Percentiles rank a stretch among this genome's conserved stretches.
These are phyloP conservation scores for Actinostola sp. DNA, from an alignment of 92 coral and sea anemone genomes.

Conservation along the genomic window DNA sequence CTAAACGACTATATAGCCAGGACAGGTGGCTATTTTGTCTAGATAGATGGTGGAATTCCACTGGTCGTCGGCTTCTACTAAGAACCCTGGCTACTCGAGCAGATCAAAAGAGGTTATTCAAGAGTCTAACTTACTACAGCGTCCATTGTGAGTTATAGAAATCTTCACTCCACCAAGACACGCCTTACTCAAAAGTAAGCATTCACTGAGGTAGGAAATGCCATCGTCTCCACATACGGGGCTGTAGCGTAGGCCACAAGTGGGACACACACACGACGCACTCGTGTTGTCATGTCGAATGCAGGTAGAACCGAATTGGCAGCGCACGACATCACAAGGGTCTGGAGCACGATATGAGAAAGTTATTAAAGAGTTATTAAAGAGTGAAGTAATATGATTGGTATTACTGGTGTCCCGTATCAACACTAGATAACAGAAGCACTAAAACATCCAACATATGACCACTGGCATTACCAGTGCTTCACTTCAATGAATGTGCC, in stretches of 20 bases:
- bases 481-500: too few relatives aligned
- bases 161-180: slow-evolving; percentile 61
- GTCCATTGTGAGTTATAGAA: slow-evolving; percentile 61
- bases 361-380: not conserved
- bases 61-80: too few relatives aligned
- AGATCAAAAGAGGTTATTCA: too few relatives aligned
- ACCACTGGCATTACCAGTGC: too few relatives aligned
- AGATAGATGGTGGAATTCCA: too few relatives aligned
- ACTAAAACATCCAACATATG: too few relatives aligned
- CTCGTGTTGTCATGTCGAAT: slow-evolving; percentile 56
- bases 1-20: too few relatives aligned
- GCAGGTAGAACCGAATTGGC: slow-evolving; percentile 80
- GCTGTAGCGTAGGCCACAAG: slow-evolving; percentile 74
- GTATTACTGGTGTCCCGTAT: too few relatives aligned
- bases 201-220: slow-evolving; percentile 76
- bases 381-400: not conserved
- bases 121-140: slow-evolving; percentile 98
- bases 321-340: slow-evolving; percentile 73
- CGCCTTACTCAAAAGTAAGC: slow-evolving; percentile 71
- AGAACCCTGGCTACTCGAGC: too few relatives aligned
- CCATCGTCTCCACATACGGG: slow-evolving; percentile 91
- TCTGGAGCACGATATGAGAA: slow-evolving; percentile 3
- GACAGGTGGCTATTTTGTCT: too few relatives aligned
- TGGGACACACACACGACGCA: slow-evolving; percentile 75
- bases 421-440: too few relatives aligned